phyloP scores from a whole-genome alignment of 2,797 vertebrate species.

The Eulemur coronatus region DNA sequence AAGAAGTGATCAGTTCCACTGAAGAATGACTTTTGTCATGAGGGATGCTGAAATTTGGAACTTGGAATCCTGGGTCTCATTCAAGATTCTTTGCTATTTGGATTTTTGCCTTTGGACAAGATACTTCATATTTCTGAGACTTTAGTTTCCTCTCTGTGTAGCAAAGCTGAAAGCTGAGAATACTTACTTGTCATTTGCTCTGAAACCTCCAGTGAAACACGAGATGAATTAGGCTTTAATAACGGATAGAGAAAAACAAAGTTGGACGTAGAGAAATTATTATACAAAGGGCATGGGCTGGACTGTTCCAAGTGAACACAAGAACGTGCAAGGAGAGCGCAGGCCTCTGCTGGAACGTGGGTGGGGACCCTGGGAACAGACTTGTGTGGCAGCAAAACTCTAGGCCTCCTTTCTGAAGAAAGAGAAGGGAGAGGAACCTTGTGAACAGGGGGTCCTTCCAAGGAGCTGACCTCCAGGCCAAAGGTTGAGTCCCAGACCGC shows the following conservation, averaged over 20 bases:
- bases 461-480: not conserved
- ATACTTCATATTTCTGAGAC: not conserved
- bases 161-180: not conserved
- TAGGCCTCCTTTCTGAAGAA: not conserved
- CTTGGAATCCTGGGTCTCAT: not conserved
- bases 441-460: not conserved
- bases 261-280: not conserved
- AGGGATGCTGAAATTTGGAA: not conserved
- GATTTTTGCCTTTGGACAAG: conserved; percentile 21
- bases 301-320: not conserved
- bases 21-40: not conserved
- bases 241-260: not conserved
- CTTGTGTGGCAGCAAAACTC: not conserved
- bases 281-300: not conserved
- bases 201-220: not conserved
- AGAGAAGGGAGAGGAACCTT: not conserved
- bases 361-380: not conserved
- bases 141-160: not conserved
- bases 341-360: not conserved
- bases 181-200: not conserved
- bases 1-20: not conserved
- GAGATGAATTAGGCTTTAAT: not conserved
- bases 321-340: not conserved
- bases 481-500: not conserved
- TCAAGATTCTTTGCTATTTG: not conserved